These are phyloP conservation scores for Phortica okadai DNA, from an alignment of 2,888 invertebrate genomes.

Conservation along the genomic window DNA sequence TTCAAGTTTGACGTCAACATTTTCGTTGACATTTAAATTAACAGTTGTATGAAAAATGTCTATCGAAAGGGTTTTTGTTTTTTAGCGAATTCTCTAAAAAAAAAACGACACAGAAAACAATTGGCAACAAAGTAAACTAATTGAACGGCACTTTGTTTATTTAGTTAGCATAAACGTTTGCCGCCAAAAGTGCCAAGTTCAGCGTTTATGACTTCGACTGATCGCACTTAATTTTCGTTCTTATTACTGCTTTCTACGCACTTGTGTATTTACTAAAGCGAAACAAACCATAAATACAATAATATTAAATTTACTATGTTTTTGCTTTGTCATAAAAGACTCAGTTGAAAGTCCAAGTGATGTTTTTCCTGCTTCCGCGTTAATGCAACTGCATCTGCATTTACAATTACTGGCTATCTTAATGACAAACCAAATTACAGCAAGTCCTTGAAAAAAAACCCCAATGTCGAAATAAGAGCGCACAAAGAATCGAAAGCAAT, in stretches of 20 bases:
- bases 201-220: not conserved
- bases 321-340: too few relatives aligned
- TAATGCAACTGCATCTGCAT: not conserved
- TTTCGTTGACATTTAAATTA: not conserved
- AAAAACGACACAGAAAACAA: not conserved
- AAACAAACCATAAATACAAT: too few relatives aligned
- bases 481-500: not conserved
- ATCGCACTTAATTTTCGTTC: too few relatives aligned
- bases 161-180: not conserved
- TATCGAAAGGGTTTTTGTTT: not conserved
- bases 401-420: not conserved
- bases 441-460: conserved; percentile 13
- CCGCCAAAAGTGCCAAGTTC: not conserved
- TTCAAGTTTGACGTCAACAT: not conserved
- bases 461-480: conserved; percentile 3
- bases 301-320: too few relatives aligned
- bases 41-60: not conserved
- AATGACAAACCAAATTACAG: not conserved
- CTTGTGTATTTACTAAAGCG: too few relatives aligned
- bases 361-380: not conserved
- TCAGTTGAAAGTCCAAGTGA: too few relatives aligned
- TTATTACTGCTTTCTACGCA: too few relatives aligned
- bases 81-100: too few relatives aligned
- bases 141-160: not conserved
- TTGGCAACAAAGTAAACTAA: not conserved